phyloP scores from a whole-genome alignment of 2,113 vertebrate species.

The Amblyopsis rosae region DNA sequence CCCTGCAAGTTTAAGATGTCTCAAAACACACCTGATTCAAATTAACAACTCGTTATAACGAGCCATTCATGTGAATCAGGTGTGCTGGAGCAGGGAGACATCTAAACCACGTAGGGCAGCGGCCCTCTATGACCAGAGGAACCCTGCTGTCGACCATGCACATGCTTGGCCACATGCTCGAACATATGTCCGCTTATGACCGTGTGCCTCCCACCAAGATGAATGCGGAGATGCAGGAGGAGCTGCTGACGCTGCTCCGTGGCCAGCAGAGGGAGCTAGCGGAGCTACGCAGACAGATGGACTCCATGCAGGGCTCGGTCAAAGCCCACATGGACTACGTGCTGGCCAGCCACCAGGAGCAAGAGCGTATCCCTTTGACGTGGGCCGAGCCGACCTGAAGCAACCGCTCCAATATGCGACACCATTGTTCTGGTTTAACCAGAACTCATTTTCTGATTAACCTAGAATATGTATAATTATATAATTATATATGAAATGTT shows the following conservation, averaged over 20 bases:
- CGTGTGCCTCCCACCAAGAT: slow-evolving; percentile 60
- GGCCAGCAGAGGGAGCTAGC: slow-evolving; percentile 90
- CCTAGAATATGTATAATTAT: no score
- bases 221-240: slow-evolving; percentile 82
- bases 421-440: no score
- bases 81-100: no score
- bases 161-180: background rate
- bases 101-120: no score
- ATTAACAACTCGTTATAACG: no score
- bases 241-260: slow-evolving; percentile 86
- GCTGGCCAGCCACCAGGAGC: slow-evolving; percentile 86
- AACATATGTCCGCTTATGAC: slow-evolving; percentile 6
- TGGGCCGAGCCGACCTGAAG: background rate
- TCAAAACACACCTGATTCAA: no score
- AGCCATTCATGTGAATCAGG: no score
- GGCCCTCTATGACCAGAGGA: no score
- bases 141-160: background rate
- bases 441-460: no score
- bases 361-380: slow-evolving; percentile 91
- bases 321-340: slow-evolving; percentile 86
- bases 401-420: background rate
- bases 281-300: slow-evolving; percentile 85
- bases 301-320: slow-evolving; percentile 86
- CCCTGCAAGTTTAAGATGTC: no score
- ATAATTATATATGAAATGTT: no score